These are phyloP conservation scores for Sceliomorpha sp. DNA, from an alignment of 2,888 invertebrate genomes.

Conservation along the genomic window DNA sequence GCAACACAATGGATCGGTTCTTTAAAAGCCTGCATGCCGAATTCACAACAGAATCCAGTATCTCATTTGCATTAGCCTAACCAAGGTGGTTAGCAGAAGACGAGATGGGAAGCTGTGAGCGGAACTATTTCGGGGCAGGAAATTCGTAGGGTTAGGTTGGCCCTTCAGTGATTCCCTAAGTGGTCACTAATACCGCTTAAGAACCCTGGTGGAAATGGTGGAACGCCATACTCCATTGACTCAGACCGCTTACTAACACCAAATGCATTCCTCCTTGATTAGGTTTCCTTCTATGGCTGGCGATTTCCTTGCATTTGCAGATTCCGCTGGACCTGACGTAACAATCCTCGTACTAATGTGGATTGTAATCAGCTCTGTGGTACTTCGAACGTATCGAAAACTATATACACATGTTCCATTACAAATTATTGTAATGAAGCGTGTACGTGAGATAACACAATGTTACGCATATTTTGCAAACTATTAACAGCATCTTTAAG, in stretches of 20 bases:
- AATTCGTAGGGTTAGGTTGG: slow-evolving; percentile 67
- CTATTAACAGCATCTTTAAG: not conserved
- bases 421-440: slow-evolving; percentile 18
- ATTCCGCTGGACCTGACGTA: slow-evolving; percentile 51
- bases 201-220: slow-evolving; percentile 70
- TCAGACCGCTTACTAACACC: slow-evolving; percentile 69
- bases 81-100: slow-evolving; percentile 45
- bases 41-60: slow-evolving; percentile 37
- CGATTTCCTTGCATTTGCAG: slow-evolving; percentile 67
- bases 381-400: slow-evolving; percentile 22
- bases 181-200: slow-evolving; percentile 75
- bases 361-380: slow-evolving; percentile 41
- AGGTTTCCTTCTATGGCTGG: slow-evolving; percentile 62
- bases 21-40: slow-evolving; percentile 45
- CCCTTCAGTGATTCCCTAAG: slow-evolving; percentile 72
- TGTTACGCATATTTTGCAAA: not conserved
- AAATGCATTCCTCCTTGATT: slow-evolving; percentile 75
- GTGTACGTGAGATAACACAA: too few relatives aligned
- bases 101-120: slow-evolving; percentile 64
- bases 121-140: slow-evolving; percentile 61
- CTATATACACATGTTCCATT: slow-evolving; percentile 5
- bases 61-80: slow-evolving; percentile 49
- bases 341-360: slow-evolving; percentile 45
- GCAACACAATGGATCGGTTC: slow-evolving; percentile 29
- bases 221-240: slow-evolving; percentile 68